Evolutionary conservation across 2,888 invertebrate species (phyloP), one percentile per base, ranked within the genome.

Genomic region (Actias luna): DNA sequence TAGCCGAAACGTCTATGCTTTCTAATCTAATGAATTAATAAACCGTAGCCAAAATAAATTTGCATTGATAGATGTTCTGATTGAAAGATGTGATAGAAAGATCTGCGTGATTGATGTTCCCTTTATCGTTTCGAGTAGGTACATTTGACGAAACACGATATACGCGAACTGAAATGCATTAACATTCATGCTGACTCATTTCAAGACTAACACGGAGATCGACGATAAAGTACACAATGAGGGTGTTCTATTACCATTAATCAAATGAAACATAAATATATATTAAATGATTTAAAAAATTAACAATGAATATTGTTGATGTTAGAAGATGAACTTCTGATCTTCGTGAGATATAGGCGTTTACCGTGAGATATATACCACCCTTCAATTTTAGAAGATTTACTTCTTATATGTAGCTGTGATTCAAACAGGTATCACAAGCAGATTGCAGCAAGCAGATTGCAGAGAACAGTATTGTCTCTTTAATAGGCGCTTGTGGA

Each of bases 141-240:
- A 84, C 82, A 77, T 88, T 84, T 88, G 85, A 84, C 84, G 89
- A 87, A 89, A 88, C 79, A 78, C 84, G 89, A 89, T 92, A 90
- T 80, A 85, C 74, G 74, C 68, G 67, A 75, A 79, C 76, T 75
- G 76, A 78, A 86, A 89, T 88, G 88, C 88, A 91, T 91, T 90
- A 89, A 80, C 83, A 86, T 86, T 87, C 79, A 76, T 66, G 88
- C 85, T 85, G 85, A 88, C 75, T 89, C 89, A 90, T 79, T 68
- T 69, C 71, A 65, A 73, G 72, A 74, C 69, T 71, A 73, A 73
- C 74, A 70, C 70, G 71, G 65, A 63, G 75, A 79, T 71, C 67
- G 71, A 62, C 76, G 74, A 74, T 78, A 77, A 78, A 76, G 73
- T 75, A 74, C 74, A 74, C 77, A 73, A 69, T 62, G 69, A 64